Evolutionary conservation across 2,113 vertebrate species (phyloP).

Genomic region (Eptesicus fuscus): DNA sequence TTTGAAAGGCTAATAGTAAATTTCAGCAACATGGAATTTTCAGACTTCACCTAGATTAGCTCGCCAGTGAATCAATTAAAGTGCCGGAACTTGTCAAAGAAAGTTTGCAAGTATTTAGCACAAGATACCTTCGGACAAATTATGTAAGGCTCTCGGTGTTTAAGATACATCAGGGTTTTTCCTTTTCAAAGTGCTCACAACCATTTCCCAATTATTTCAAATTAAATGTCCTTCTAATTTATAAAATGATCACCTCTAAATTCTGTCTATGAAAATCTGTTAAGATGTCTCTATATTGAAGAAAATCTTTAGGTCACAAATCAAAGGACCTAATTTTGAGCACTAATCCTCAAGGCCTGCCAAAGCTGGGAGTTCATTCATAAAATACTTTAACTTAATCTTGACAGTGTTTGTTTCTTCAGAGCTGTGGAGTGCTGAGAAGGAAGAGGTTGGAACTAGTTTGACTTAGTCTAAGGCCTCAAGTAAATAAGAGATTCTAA

Average conservation of each 20-base stretch:
- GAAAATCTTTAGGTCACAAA: slow-evolving; percentile 15
- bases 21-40: slow-evolving; percentile 64
- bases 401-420: background rate
- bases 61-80: slow-evolving; percentile 66
- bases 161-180: background rate
- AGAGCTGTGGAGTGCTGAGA: background rate
- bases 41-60: slow-evolving; percentile 63
- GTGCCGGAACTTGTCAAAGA: slow-evolving; percentile 38
- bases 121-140: background rate
- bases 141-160: background rate
- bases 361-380: slow-evolving; percentile 27
- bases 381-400: slow-evolving; percentile 9
- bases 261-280: background rate
- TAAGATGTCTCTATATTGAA: background rate
- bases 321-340: background rate
- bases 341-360: slow-evolving; percentile 10
- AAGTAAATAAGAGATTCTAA: background rate
- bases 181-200: slow-evolving; percentile 14
- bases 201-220: background rate
- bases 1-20: slow-evolving; percentile 64
- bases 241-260: background rate
- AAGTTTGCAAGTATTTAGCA: slow-evolving; percentile 35
- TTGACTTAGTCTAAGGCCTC: background rate
- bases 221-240: background rate
- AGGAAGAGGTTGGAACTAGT: background rate